Conservation (phyloP, 2,113 vertebrate genomes). For the Junco hyemalis region DNA sequence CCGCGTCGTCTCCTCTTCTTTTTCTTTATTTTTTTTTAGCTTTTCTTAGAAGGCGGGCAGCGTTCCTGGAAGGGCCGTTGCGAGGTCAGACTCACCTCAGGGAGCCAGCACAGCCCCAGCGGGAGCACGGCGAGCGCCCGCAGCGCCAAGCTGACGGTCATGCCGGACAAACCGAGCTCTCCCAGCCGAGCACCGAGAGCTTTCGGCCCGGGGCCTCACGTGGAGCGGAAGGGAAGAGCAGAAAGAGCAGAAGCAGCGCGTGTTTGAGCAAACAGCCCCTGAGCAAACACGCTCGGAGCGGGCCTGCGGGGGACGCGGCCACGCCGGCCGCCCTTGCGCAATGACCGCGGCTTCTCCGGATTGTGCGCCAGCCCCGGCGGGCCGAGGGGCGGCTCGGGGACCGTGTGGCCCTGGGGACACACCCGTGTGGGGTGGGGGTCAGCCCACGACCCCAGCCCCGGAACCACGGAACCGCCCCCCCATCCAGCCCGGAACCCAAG, state of each 20-base stretch:
- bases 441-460: not conserved
- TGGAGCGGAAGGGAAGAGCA: constrained; percentile 18
- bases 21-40: not conserved
- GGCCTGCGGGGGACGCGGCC: not conserved
- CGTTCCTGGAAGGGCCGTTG: not conserved
- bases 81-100: constrained; percentile 53
- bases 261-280: not conserved
- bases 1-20: not conserved
- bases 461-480: not conserved
- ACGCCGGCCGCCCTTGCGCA: not conserved
- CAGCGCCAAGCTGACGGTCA: not conserved
- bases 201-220: not conserved
- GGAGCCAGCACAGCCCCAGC: constrained; percentile 48
- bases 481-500: not conserved
- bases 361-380: not conserved
- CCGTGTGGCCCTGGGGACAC: not conserved
- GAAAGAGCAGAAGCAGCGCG: not conserved
- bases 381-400: not conserved
- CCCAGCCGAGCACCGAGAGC: not conserved
- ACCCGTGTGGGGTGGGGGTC: rapidly evolving
- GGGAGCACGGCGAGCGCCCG: constrained; percentile 23
- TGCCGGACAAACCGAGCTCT: not conserved
- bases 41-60: not conserved
- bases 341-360: not conserved
- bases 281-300: not conserved